Base-by-base conservation (phyloP, 2,113 vertebrate species). In the Oxygymnocypris stewartii region DNA sequence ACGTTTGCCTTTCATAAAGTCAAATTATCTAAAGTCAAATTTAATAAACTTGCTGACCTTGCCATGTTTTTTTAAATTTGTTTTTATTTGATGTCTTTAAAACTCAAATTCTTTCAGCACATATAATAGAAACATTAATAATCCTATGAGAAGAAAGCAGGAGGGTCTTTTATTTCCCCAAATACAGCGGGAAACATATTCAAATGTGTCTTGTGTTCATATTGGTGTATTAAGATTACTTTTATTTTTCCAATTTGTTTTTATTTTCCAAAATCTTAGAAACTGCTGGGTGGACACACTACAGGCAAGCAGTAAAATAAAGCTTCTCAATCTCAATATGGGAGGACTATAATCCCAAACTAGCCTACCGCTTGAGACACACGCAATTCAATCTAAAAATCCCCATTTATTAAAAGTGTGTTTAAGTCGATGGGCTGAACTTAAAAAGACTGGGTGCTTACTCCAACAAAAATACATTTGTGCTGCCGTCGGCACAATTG, bases 401-500 rank as follows among this genome's bases (percentile, higher is more conserved):
- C 86, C 88, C 82, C 88, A 92, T 90, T 90, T 82, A 84, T 61
- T 84, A 49, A 90, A 87, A 61, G 91, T 79, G 90, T 87, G 90
- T 90, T 92, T 90, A 92, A 92, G 92, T 92, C 85, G 81, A 88
- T 88, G 44, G 90, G 88, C 40, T 92, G 90, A 92, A 90, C 90
- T 91, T 91, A 87, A 90, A 91, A 92, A 87, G 88, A 88, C 82
- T 85, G 73, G 18, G 88, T 93, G 92, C 93, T 92, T 89, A 92
- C 91, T 89, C 88, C 84, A 16, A 92, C 91, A 92, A 88, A 92
- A 94, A 90, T 16, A 79, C 84, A 73, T 86, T 92, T 92, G 87
- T 94, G 94, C 94, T 92, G 90, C 35, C 87, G 90, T 94, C 88
- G 59, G 92, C 93, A 92, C 90, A 92, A 92, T 88, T 84, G 77